Base-by-base conservation (phyloP, 1,140 invertebrate species). In the Trissolcus basalis region DNA sequence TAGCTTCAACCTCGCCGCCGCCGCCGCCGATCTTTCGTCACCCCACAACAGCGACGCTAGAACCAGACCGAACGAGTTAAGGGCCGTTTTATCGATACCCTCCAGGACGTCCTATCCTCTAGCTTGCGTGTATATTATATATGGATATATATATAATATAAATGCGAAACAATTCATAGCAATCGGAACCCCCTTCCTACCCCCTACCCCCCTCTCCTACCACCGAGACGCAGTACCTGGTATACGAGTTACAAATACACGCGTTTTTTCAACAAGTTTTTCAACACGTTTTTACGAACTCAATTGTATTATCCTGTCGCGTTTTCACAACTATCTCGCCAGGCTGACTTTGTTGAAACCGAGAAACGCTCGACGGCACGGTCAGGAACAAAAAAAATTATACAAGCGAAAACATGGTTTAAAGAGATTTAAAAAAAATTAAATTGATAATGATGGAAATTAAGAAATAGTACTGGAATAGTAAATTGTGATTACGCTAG, bases 221-320 rank as follows among this genome's bases (percentile, higher is more conserved):
- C 19, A 1, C 41, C 51, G 44, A 47, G 39, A 58, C 32, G 53
- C 45, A 58, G 68, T 71, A 71, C 68, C 68, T 71, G 68, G 68
- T 71, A 71, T 51, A 71, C 50, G 68, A 71, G 53, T 53, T 64
- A 54, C 69, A 69, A 69, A 48, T 53, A 63, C 49, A 55, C 72
- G 54, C 15, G 50, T 76, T 76, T 69, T 53, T 76, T 64, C 19
- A 27, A 27, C 19, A 68, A 69, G 51, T 69, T 76, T 76, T 76
- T 76, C 44, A 63, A 74, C 45, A 45, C 55, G 14, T 76, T 69
- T 76, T 75, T 75, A 75, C 64, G 35, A 70, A 15, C 15, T 3
- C 51, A 47, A 15, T 50, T 44, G 16, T 11, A 43, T 59, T 16
- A 53, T 27, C 12, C 16, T 33, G 4, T 35, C 41, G 49, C 48